Evolutionary conservation across 2,888 invertebrate species (phyloP).

Genomic region (Cephalotes varians): DNA sequence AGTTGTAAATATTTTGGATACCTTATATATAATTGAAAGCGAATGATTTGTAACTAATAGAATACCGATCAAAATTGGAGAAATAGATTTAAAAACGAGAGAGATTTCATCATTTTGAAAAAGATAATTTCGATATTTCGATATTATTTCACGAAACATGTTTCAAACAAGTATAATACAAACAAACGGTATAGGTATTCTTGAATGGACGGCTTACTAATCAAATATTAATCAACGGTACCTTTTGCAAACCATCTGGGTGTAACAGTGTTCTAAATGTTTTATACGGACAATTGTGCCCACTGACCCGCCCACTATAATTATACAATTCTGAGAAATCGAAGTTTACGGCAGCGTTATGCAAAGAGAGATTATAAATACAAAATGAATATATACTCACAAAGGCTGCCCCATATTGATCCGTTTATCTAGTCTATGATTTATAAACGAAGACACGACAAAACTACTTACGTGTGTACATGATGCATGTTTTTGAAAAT

Average conservation of each 20-base stretch:
- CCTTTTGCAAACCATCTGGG: conserved; percentile 71
- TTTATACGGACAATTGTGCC: conserved; percentile 71
- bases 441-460: conserved; percentile 66
- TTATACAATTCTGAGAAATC: conserved; percentile 60
- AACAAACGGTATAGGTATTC: conserved; percentile 63
- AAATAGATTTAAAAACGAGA: conserved; percentile 51
- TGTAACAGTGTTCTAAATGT: conserved; percentile 75
- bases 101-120: conserved; percentile 33
- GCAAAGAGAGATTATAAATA: conserved; percentile 69
- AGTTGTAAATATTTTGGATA: conserved; percentile 81
- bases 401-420: conserved; percentile 74
- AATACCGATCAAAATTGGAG: conserved; percentile 73
- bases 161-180: conserved; percentile 56
- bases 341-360: conserved; percentile 58
- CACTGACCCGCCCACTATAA: conserved; percentile 62
- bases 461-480: conserved; percentile 52
- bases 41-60: conserved; percentile 71
- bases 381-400: conserved; percentile 72
- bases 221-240: conserved; percentile 67
- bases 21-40: conserved; percentile 66
- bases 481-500: conserved; percentile 52
- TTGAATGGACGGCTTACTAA: conserved; percentile 68
- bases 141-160: conserved; percentile 35
- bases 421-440: conserved; percentile 68
- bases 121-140: conserved; percentile 44